Percentiles rank a stretch among this genome's conserved stretches.
Conservation (phyloP, 2,113 vertebrate species). For the Eulemur rufifrons region DNA sequence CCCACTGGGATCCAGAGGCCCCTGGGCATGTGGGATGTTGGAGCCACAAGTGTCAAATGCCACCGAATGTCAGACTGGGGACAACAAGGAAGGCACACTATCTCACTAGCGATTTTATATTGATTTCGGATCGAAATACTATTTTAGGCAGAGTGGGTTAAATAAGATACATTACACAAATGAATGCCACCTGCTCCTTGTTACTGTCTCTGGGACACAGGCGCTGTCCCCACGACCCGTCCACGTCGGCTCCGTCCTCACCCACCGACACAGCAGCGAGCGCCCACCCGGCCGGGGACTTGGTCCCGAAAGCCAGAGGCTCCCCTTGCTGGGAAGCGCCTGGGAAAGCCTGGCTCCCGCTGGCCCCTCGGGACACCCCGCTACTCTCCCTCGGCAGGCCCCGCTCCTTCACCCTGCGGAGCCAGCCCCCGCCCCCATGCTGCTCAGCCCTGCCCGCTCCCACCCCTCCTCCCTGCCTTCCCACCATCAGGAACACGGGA, state of each 20-base stretch:
- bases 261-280: background rate
- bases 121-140: background rate
- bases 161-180: background rate
- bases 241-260: background rate
- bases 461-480: background rate
- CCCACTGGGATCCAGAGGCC: background rate
- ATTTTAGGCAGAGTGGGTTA: background rate
- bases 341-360: background rate
- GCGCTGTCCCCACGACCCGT: rapidly evolving
- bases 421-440: background rate
- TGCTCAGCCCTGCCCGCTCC: no score
- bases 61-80: rapidly evolving
- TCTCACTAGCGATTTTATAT: background rate
- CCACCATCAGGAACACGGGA: background rate
- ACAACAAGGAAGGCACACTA: no score
- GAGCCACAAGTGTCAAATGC: no score
- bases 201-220: background rate
- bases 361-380: background rate
- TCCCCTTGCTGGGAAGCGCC: background rate
- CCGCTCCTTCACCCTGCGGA: no score
- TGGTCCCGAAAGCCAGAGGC: background rate
- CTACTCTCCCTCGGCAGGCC: background rate
- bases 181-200: background rate
- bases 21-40: background rate
- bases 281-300: rapidly evolving